phyloP scores from a whole-genome alignment of 2,888 invertebrate genomes.

The Resseliella maxima region DNA sequence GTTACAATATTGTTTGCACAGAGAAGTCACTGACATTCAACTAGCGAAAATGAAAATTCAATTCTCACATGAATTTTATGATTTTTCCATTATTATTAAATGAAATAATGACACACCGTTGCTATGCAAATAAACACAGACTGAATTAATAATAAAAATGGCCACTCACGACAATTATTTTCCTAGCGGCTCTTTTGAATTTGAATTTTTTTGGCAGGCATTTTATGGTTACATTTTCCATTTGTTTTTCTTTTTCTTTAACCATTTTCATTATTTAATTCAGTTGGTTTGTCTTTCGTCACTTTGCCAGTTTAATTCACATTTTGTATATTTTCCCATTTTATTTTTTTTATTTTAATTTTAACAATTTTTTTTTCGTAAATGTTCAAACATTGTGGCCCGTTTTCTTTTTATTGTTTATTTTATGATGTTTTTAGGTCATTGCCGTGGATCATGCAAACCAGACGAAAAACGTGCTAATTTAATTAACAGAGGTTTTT shows the following conservation, averaged over 20 bases:
- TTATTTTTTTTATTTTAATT: not conserved
- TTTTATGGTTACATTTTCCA: too few species aligned
- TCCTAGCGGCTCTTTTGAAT: too few species aligned
- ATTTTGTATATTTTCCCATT: too few species aligned
- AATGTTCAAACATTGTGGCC: too few species aligned
- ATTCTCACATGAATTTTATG: conserved; percentile 2
- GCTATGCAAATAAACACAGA: not conserved
- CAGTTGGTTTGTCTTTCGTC: too few species aligned
- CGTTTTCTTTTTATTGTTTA: not conserved
- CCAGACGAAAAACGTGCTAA: not conserved
- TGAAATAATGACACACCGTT: not conserved
- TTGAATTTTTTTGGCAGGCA: too few species aligned
- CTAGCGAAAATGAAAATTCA: conserved; percentile 34
- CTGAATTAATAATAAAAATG: too few species aligned
- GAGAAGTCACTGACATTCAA: not conserved
- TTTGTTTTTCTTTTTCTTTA: too few species aligned
- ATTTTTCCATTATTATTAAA: not conserved
- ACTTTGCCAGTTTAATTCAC: too few species aligned
- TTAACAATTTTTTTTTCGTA: too few species aligned
- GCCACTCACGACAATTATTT: too few species aligned
- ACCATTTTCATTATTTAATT: too few species aligned
- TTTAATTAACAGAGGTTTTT: conserved; percentile 6
- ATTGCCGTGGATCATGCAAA: not conserved
- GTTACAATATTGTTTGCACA: not conserved
- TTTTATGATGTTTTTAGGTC: not conserved